A percentile compares a stretch with the other conserved stretches of the same genome.
phyloP scores from a whole-genome alignment of 2,888 invertebrate genomes.

The Drosophila siamana region DNA sequence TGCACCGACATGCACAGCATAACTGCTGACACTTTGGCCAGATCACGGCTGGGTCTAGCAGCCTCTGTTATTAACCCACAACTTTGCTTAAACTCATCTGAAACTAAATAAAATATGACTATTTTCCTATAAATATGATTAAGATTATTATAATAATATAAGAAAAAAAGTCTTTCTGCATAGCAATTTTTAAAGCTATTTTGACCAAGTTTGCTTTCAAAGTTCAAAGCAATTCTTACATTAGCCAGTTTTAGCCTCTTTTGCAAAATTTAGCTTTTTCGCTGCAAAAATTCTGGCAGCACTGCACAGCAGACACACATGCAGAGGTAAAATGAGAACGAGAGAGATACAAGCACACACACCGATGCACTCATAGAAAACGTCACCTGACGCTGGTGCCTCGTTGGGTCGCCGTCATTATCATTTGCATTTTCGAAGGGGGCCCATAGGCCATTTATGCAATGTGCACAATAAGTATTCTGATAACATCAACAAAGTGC shows the following conservation, averaged over 20 bases:
- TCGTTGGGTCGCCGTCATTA: conserved; percentile 23
- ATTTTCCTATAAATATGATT: too few species aligned
- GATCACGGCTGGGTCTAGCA: not conserved
- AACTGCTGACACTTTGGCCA: not conserved
- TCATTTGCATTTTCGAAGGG: conserved; percentile 40
- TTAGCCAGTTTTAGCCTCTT: not conserved
- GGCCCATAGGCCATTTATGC: conserved; percentile 41
- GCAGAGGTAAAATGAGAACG: not conserved
- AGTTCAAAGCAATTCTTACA: too few species aligned
- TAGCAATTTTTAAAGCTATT: too few species aligned
- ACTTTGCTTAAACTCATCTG: too few species aligned
- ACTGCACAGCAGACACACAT: conserved; percentile 5
- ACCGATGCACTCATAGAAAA: conserved; percentile 1
- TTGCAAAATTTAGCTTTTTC: not conserved
- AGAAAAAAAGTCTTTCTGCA: too few species aligned
- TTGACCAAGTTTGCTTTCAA: too few species aligned
- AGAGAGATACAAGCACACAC: conserved; percentile 17
- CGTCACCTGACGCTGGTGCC: conserved; percentile 5
- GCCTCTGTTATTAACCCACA: too few species aligned
- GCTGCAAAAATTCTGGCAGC: not conserved
- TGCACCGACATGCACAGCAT: too few species aligned
- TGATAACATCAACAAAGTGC: conserved; percentile 41
- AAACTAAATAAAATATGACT: too few species aligned
- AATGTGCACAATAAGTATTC: conserved; percentile 45
- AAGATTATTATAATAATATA: too few species aligned